Conservation (phyloP, 1,140 invertebrate species). For the Lordiphosa collinella region DNA sequence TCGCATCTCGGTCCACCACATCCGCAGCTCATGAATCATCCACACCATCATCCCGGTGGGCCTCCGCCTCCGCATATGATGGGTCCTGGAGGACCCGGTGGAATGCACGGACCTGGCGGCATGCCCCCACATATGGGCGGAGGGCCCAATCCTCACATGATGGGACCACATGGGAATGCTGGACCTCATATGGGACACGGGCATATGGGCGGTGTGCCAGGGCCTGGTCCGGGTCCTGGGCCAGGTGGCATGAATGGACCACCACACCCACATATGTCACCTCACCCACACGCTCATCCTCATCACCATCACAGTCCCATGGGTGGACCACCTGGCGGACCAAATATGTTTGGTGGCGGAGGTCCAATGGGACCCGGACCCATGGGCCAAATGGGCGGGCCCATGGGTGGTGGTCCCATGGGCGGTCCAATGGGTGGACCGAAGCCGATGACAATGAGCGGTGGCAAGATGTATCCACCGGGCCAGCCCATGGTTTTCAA, state of each 20-base stretch:
- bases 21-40: conserved; percentile 39
- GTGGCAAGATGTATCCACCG: conserved; percentile 95
- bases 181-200: conserved; percentile 71
- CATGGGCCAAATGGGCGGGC: conserved; percentile 61
- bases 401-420: conserved; percentile 48
- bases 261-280: conserved; percentile 54
- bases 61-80: conserved; percentile 62
- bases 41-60: conserved; percentile 62
- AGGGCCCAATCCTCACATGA: conserved; percentile 64
- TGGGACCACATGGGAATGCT: conserved; percentile 59
- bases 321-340: conserved; percentile 39
- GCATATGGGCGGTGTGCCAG: conserved; percentile 65
- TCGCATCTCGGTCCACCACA: conserved; percentile 62
- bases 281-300: conserved; percentile 50
- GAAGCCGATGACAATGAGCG: conserved; percentile 89
- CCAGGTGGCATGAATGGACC: conserved; percentile 63
- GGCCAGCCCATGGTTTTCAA: conserved; percentile 99
- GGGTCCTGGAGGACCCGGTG: conserved; percentile 42
- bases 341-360: conserved; percentile 30
- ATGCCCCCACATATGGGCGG: conserved; percentile 66
- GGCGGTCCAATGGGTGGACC: conserved; percentile 78
- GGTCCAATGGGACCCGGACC: conserved; percentile 59
- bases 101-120: conserved; percentile 62
- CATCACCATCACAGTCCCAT: conserved; percentile 63
- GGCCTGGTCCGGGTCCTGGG: conserved; percentile 46